phyloP scores from a whole-genome alignment of 1,140 invertebrate species.

The Leptonema lineaticorne region DNA sequence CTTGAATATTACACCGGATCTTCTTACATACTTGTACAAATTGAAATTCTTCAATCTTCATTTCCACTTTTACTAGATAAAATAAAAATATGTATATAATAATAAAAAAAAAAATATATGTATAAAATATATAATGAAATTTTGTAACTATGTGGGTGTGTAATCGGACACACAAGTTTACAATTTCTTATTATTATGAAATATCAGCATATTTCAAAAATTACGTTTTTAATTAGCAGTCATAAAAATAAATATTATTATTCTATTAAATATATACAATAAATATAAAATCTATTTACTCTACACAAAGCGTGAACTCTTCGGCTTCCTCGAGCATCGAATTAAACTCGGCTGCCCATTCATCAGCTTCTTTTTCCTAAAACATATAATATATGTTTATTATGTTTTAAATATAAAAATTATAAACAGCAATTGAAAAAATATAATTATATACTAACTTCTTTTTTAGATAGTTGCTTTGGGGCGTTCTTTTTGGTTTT shows the following conservation, averaged over 20 bases:
- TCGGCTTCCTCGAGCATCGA: slow-evolving; percentile 40
- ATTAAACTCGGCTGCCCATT: slow-evolving; percentile 40
- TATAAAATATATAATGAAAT: neutral
- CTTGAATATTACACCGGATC: neutral
- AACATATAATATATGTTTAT: slow-evolving; percentile 2
- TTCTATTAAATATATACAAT: no score
- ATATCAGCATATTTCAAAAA: neutral
- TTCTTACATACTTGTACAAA: neutral
- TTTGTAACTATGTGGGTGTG: no score
- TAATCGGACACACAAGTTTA: no score
- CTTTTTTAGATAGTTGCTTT: slow-evolving; percentile 31
- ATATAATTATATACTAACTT: slow-evolving; percentile 19
- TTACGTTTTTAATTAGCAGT: neutral
- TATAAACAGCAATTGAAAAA: neutral
- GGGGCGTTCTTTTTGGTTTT: slow-evolving; percentile 25
- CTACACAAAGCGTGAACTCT: slow-evolving; percentile 36
- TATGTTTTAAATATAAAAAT: neutral
- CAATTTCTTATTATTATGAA: no score
- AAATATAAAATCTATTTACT: no score
- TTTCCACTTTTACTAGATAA: neutral
- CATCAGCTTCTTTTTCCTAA: slow-evolving; percentile 37
- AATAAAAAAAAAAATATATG: neutral
- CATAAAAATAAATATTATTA: neutral
- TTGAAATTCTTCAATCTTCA: neutral
- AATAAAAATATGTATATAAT: neutral